phyloP scores from a whole-genome alignment of 2,888 invertebrate species.

The Polydrusus cervinus region DNA sequence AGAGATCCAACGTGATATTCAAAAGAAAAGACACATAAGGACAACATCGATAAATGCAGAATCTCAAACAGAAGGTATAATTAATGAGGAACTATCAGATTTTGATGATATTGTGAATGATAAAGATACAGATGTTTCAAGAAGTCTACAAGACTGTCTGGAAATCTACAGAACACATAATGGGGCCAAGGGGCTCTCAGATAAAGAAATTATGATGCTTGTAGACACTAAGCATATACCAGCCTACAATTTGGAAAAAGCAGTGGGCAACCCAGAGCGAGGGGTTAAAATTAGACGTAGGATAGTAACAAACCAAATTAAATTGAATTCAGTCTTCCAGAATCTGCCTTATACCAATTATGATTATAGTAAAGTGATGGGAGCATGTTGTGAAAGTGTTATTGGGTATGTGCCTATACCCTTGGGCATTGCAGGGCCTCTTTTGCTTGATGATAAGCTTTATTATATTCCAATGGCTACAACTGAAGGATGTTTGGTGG shows the following conservation, averaged over 20 bases:
- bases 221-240: constrained; percentile 88
- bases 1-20: constrained; percentile 52
- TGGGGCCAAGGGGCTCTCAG: constrained; percentile 80
- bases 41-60: constrained; percentile 59
- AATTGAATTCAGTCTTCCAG: constrained; percentile 73
- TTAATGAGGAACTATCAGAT: constrained; percentile 33
- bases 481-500: constrained; percentile 97
- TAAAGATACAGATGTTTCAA: constrained; percentile 52
- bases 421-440: constrained; percentile 94
- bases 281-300: constrained; percentile 88
- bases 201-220: constrained; percentile 87
- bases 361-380: constrained; percentile 87
- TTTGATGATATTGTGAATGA: constrained; percentile 50
- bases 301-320: constrained; percentile 75
- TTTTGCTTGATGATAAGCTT: constrained; percentile 85
- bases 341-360: constrained; percentile 88
- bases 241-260: constrained; percentile 88
- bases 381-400: constrained; percentile 97
- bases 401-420: constrained; percentile 97
- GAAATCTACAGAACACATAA: constrained; percentile 81
- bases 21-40: constrained; percentile 51
- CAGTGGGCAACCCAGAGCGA: constrained; percentile 84
- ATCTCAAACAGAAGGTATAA: constrained; percentile 60
- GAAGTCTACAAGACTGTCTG: constrained; percentile 79
- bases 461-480: constrained; percentile 97